phyloP scores from a whole-genome alignment of 2,888 invertebrate genomes.

The Apamea anceps region DNA sequence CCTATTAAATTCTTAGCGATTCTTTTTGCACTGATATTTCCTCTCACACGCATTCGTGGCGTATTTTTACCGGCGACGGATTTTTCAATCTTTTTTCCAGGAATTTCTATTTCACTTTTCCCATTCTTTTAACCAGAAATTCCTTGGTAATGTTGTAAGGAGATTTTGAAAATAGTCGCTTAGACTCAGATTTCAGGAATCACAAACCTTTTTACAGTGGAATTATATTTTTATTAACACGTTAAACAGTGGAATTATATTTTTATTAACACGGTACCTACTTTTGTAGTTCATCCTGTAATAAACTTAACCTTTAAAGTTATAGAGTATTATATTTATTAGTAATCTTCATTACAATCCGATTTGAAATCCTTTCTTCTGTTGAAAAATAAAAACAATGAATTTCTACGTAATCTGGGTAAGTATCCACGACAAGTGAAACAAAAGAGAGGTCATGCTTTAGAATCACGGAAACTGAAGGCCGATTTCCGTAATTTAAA shows the following conservation, averaged over 20 bases:
- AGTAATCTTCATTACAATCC: neutral
- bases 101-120: slow-evolving; percentile 17
- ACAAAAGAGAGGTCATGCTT: slow-evolving; percentile 24
- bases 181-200: neutral
- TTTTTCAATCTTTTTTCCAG: slow-evolving; percentile 25
- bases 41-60: slow-evolving; percentile 22
- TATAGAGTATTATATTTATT: neutral
- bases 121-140: neutral
- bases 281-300: neutral
- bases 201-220: neutral
- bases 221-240: neutral
- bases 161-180: neutral
- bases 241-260: neutral
- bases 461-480: neutral
- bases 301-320: no score
- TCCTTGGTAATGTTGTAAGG: neutral
- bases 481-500: no score
- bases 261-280: neutral
- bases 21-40: slow-evolving; percentile 17
- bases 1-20: slow-evolving; percentile 29
- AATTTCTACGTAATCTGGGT: neutral
- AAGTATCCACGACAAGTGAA: neutral
- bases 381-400: neutral
- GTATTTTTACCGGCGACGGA: slow-evolving; percentile 18
- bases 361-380: neutral